A percentile compares a stretch with the other conserved stretches of the same genome.
Evolutionary conservation across 2,888 invertebrate genomes (phyloP).

Genomic region (Uloborus plumipes): DNA sequence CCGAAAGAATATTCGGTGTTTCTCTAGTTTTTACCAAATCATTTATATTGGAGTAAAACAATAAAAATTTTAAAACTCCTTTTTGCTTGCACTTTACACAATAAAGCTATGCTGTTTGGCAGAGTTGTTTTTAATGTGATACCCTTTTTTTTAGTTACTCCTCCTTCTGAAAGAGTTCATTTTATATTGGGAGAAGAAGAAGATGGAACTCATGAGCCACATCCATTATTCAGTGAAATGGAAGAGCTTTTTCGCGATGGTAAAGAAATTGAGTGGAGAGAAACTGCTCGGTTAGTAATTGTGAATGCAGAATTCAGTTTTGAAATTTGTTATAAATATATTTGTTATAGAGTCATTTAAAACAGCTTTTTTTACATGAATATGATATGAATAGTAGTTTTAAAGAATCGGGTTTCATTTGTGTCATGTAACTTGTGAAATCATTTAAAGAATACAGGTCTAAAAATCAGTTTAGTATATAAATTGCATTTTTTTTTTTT

Average conservation of each 20-base stretch:
- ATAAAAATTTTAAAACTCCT: background rate
- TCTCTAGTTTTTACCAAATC: background rate
- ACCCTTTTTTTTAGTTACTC: constrained; percentile 70
- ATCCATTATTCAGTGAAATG: constrained; percentile 98
- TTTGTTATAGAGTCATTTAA: no score
- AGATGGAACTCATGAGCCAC: constrained; percentile 82
- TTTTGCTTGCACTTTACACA: no score
- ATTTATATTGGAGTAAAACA: background rate
- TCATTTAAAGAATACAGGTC: no score
- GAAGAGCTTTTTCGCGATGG: constrained; percentile 89
- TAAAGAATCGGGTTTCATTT: no score
- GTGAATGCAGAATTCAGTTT: no score
- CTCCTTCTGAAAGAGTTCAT: constrained; percentile 96
- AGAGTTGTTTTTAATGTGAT: background rate
- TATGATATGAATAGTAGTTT: no score
- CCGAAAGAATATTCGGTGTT: no score
- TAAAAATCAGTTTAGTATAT: no score
- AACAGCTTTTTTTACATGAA: no score
- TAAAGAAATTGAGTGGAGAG: constrained; percentile 80
- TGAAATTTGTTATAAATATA: no score
- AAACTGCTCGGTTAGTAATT: constrained; percentile 72
- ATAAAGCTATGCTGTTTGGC: background rate
- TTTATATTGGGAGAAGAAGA: constrained; percentile 96
- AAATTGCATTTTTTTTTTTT: no score
- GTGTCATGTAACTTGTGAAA: no score